Evolutionary conservation across 2,888 invertebrate genomes (phyloP), one percentile per base, ranked within the genome.

Genomic region (Holacanthella duospinosa): DNA sequence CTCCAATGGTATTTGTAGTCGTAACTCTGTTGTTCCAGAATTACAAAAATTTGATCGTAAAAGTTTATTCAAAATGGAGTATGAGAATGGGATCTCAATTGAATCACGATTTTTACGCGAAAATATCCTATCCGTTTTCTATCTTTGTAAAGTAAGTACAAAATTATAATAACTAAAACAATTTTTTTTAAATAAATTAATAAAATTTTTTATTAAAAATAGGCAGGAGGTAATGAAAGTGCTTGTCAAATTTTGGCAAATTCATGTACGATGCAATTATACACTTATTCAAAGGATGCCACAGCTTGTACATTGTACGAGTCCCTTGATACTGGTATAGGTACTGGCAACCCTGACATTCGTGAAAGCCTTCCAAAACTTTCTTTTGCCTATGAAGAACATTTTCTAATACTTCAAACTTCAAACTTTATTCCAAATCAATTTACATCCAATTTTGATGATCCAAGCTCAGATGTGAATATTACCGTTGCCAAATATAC

Each of bases 211-310:
- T 74, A 75, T 3, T 60, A 28, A 24, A 27, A 26, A 24, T 29
- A 54, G 57, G 63, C 66, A 27, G 59, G 65, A n/a, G 59, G 76
- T 53, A 79, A 82, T 72, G 74, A 74, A 60, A 81, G 79, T 21
- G 82, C 85, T 12, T 87, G 87, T 73, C 84, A 86, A 76, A 79
- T 82, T 65, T 76, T 88, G 64, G 83, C 84, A 1, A 86, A 87
- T 76, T 79, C 86, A 76, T 87, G 87, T 73, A 79, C 82, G 0
- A 75, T 86, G 62, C 81, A 81, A 6, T 77, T 83, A 64, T 83
- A 80, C 72, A 77, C 78, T 21, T 79, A 81, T 68, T 79, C 79
- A 21, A 77, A 70, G 48, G 69, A 73, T 44, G 55, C 29, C 25
- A 69, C 59, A 24, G 66, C 68, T 12, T 71, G 73, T 44, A 60